These are phyloP conservation scores for Hirtodrosophila duncani DNA, from an alignment of 2,888 invertebrate species.

Conservation along the genomic window DNA sequence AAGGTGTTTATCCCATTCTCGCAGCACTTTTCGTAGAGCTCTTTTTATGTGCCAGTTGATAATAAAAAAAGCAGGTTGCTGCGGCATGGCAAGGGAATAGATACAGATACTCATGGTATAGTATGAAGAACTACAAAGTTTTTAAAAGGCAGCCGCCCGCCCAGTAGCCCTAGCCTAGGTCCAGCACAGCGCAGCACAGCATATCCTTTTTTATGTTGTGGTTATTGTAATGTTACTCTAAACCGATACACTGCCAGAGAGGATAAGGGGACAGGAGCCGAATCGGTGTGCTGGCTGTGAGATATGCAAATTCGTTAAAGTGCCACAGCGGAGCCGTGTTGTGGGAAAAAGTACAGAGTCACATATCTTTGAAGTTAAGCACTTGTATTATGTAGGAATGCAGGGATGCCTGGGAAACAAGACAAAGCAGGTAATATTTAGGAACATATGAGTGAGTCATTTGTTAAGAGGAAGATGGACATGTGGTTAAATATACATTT, in stretches of 20 bases:
- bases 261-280: background rate
- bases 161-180: too few species aligned
- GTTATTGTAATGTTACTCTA: slow-evolving; percentile 62
- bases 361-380: too few species aligned
- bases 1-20: slow-evolving; percentile 4
- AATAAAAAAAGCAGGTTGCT: slow-evolving; percentile 62
- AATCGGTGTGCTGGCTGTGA: too few species aligned
- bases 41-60: slow-evolving; percentile 56
- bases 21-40: slow-evolving; percentile 9
- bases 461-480: too few species aligned
- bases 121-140: slow-evolving; percentile 57
- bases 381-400: too few species aligned
- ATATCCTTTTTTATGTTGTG: slow-evolving; percentile 70
- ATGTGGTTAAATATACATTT: too few species aligned
- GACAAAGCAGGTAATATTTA: too few species aligned
- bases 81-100: slow-evolving; percentile 52
- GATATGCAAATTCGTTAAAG: slow-evolving; percentile 51
- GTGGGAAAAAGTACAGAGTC: too few species aligned
- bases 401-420: too few species aligned
- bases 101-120: slow-evolving; percentile 62
- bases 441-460: too few species aligned
- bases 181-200: too few species aligned
- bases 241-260: slow-evolving; percentile 43
- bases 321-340: too few species aligned
- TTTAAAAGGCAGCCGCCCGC: slow-evolving; percentile 24